Conservation (phyloP, 2,888 invertebrate genomes). For the Gymnosoma rotundatum region DNA sequence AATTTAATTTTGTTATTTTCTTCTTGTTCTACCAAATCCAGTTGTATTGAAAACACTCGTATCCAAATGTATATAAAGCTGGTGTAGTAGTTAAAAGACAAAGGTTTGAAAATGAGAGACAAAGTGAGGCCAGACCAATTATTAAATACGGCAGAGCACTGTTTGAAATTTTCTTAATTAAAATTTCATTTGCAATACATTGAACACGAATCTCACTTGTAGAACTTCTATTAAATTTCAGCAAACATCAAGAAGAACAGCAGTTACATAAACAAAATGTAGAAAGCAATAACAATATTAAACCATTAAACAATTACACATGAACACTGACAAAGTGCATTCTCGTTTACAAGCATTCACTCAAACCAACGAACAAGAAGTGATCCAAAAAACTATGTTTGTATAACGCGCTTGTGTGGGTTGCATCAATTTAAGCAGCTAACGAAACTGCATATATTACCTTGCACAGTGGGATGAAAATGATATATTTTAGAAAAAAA, state of each 20-base stretch:
- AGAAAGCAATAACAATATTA: neutral
- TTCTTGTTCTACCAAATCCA: constrained; percentile 41
- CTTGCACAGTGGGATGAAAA: too few relatives aligned
- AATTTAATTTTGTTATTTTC: constrained; percentile 32
- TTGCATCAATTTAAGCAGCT: constrained; percentile 35
- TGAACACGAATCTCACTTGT: constrained; percentile 57
- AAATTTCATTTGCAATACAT: constrained; percentile 69
- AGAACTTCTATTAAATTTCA: constrained; percentile 67
- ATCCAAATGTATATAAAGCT: neutral
- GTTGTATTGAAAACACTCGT: constrained; percentile 10
- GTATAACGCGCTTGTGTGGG: neutral
- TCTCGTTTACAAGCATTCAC: neutral
- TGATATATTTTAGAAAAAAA: too few relatives aligned
- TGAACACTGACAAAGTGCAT: neutral
- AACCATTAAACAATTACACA: neutral
- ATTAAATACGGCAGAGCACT: constrained; percentile 55
- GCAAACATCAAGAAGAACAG: constrained; percentile 32
- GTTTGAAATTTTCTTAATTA: constrained; percentile 67
- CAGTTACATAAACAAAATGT: neutral
- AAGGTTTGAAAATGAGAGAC: neutral
- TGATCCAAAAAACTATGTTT: neutral
- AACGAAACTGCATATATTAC: neutral
- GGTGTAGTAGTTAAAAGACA: neutral
- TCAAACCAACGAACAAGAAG: neutral
- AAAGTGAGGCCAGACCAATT: constrained; percentile 19